Conservation (phyloP, 1,140 invertebrate genomes). For the Ericerus pela region DNA sequence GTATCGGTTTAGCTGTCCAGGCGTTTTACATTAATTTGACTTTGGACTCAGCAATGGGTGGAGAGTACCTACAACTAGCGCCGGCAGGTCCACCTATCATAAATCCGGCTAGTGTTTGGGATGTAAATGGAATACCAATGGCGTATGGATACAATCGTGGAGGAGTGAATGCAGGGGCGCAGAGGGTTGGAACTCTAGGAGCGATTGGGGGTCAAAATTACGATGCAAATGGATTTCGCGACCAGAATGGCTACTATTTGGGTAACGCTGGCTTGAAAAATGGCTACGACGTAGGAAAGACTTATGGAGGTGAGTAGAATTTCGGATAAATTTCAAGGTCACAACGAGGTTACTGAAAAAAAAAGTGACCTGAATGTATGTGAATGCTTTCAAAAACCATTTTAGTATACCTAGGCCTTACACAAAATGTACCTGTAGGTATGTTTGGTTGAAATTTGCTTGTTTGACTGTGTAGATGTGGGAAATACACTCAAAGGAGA, state of each 20-base stretch:
- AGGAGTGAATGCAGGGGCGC: not conserved
- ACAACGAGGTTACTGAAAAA: too few relatives aligned
- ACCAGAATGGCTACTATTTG: constrained; percentile 20
- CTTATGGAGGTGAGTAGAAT: constrained; percentile 23
- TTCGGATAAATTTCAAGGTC: too few relatives aligned
- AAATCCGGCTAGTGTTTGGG: constrained; percentile 18
- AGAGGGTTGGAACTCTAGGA: not conserved
- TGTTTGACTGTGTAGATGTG: too few relatives aligned
- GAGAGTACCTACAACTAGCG: constrained; percentile 18
- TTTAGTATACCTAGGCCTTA: too few relatives aligned
- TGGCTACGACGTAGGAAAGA: constrained; percentile 22
- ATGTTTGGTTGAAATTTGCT: too few relatives aligned
- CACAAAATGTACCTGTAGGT: too few relatives aligned
- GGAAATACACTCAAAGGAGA: too few relatives aligned
- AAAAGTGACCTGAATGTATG: too few relatives aligned
- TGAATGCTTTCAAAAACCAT: too few relatives aligned
- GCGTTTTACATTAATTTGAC: constrained; percentile 23
- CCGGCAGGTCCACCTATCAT: constrained; percentile 20
- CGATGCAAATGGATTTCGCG: constrained; percentile 18
- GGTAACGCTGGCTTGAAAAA: constrained; percentile 20
- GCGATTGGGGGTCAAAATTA: constrained; percentile 15
- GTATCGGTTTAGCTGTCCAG: constrained; percentile 21
- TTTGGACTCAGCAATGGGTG: constrained; percentile 18
- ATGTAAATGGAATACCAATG: constrained; percentile 10
- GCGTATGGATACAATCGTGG: not conserved